Evolutionary conservation across 2,888 invertebrate species (phyloP).

Genomic region (Pammene fasciana): DNA sequence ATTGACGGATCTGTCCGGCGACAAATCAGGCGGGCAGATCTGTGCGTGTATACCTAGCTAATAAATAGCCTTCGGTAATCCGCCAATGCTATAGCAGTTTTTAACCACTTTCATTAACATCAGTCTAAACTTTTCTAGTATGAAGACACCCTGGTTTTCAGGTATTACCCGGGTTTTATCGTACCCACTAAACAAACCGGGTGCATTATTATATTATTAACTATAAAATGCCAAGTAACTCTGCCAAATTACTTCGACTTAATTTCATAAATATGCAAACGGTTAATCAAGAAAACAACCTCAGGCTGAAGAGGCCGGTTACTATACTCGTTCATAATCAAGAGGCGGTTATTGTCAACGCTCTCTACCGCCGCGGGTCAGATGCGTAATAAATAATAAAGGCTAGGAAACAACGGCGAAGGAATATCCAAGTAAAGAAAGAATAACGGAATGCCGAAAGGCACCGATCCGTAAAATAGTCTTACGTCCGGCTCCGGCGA

Average conservation of each 20-base stretch:
- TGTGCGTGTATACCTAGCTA: too few relatives aligned
- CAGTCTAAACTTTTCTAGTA: too few relatives aligned
- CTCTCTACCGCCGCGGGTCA: slow-evolving; percentile 23
- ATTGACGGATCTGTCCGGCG: too few relatives aligned
- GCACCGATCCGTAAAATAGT: slow-evolving; percentile 64
- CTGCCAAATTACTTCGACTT: not conserved
- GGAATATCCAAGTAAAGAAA: slow-evolving; percentile 48
- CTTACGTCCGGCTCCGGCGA: slow-evolving; percentile 54
- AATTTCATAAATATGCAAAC: slow-evolving; percentile 9
- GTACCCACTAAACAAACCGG: too few relatives aligned
- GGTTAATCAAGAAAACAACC: slow-evolving; percentile 5
- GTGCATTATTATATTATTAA: too few relatives aligned
- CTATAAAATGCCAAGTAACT: not conserved
- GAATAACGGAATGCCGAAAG: slow-evolving; percentile 52
- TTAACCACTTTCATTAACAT: too few relatives aligned
- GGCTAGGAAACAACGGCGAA: slow-evolving; percentile 30
- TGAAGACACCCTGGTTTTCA: too few relatives aligned
- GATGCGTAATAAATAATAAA: slow-evolving; percentile 36
- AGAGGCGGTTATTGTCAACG: slow-evolving; percentile 26
- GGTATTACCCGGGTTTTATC: too few relatives aligned
- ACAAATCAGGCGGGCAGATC: too few relatives aligned
- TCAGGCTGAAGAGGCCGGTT: slow-evolving; percentile 7
- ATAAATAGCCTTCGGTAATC: too few relatives aligned
- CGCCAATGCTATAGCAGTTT: too few relatives aligned
- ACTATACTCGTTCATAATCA: slow-evolving; percentile 26